Percentiles rank a stretch among this genome's conserved stretches.
phyloP scores from a whole-genome alignment of 2,888 invertebrate species.

The Allygus modestus region DNA sequence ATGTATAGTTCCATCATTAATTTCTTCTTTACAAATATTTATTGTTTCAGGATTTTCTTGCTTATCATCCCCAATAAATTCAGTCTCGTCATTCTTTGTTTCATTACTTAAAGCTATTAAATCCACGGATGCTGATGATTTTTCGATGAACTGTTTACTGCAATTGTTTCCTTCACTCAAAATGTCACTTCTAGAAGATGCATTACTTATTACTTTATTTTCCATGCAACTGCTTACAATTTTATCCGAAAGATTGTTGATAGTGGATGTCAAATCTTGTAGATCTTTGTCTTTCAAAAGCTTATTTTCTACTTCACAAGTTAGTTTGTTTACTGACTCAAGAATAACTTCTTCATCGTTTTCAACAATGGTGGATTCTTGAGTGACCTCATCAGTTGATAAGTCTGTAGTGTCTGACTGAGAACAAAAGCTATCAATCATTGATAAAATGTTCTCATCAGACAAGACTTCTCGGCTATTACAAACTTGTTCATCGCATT shows the following conservation, averaged over 20 bases:
- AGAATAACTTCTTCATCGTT: neutral
- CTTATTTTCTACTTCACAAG: constrained; percentile 1
- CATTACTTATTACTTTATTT: neutral
- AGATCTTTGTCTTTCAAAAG: constrained; percentile 2
- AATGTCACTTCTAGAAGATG: neutral
- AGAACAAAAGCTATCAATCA: constrained; percentile 59
- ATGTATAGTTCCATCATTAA: neutral
- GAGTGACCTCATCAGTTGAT: constrained; percentile 12
- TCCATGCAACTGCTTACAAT: neutral
- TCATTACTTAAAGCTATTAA: neutral
- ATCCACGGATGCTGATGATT: neutral
- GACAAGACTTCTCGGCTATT: constrained; percentile 27
- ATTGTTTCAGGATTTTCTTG: neutral
- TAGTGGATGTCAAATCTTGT: neutral
- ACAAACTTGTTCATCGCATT: neutral
- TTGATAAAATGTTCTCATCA: constrained; percentile 56
- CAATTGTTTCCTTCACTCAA: neutral
- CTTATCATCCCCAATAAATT: neutral
- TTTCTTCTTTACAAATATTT: constrained; percentile 6
- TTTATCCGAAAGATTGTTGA: neutral
- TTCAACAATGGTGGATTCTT: constrained; percentile 21
- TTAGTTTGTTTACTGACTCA: neutral
- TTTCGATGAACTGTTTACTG: neutral
- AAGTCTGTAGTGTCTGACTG: constrained; percentile 17
- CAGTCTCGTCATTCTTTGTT: neutral